These are phyloP conservation scores for Syngnathus rostellatus DNA, from an alignment of 2,797 vertebrate genomes.

Conservation along the genomic window DNA sequence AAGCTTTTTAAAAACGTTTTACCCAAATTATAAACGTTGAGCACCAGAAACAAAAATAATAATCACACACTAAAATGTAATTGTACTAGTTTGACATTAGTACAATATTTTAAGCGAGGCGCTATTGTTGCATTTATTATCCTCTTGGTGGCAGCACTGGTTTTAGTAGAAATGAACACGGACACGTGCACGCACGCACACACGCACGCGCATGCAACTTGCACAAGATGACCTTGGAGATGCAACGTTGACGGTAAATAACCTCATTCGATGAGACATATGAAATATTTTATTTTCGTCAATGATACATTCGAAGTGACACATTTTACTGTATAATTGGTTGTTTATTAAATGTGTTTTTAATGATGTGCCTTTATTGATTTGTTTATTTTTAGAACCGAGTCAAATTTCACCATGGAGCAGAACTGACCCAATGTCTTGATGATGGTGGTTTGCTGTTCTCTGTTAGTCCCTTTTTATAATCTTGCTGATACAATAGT, in stretches of 20 bases:
- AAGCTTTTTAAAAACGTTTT: too few relatives aligned
- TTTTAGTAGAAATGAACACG: conserved; percentile 5
- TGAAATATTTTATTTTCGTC: background rate
- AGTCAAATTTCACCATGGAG: conserved; percentile 59
- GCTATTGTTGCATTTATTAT: conserved; percentile 8
- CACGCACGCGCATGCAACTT: conserved; percentile 2
- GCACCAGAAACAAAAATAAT: too few relatives aligned
- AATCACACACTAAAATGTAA: too few relatives aligned
- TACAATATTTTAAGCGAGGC: background rate
- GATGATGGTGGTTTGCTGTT: background rate
- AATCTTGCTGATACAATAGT: conserved; percentile 8
- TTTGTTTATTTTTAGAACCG: conserved; percentile 29
- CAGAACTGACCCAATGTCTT: conserved; percentile 24
- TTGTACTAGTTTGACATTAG: too few relatives aligned
- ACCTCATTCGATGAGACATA: conserved; percentile 4
- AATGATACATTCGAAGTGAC: background rate
- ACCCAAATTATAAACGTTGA: too few relatives aligned
- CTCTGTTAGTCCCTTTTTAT: background rate
- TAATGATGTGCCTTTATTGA: background rate
- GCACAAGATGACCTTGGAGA: conserved; percentile 41
- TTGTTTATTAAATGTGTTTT: background rate
- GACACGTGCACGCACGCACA: too few relatives aligned
- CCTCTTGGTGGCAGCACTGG: conserved; percentile 60
- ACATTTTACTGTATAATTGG: background rate
- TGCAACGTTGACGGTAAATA: conserved; percentile 15